Evolutionary conservation across 1,140 invertebrate species (phyloP).

Genomic region (Pseudomyrmex dendroicus): DNA sequence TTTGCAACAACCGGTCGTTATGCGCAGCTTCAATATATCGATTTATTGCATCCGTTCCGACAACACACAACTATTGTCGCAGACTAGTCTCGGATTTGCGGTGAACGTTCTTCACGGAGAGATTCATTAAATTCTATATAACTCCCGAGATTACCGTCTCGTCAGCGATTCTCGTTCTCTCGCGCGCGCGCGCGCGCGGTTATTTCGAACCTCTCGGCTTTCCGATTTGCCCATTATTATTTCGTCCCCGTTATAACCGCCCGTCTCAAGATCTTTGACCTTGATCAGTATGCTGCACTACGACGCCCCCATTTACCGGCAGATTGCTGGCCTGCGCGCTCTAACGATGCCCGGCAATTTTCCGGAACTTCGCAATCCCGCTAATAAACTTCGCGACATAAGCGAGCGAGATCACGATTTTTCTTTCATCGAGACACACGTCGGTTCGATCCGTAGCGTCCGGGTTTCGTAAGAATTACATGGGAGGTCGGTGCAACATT

Average conservation of each 20-base stretch:
- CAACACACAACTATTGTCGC: slow-evolving; percentile 18
- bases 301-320: slow-evolving; percentile 64
- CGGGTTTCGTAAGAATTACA: slow-evolving; percentile 62
- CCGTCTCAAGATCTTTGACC: slow-evolving; percentile 61
- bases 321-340: slow-evolving; percentile 61
- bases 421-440: slow-evolving; percentile 61
- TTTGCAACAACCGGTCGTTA: background rate
- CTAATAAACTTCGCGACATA: slow-evolving; percentile 65
- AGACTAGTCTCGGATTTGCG: slow-evolving; percentile 3
- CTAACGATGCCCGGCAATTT: slow-evolving; percentile 63
- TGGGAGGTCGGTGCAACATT: slow-evolving; percentile 15
- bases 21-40: slow-evolving; percentile 20
- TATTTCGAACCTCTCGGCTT: background rate
- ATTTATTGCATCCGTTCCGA: slow-evolving; percentile 39
- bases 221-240: slow-evolving; percentile 48
- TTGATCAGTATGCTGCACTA: slow-evolving; percentile 66
- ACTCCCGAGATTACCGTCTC: slow-evolving; percentile 15
- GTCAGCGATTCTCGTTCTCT: slow-evolving; percentile 23
- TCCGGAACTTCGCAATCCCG: slow-evolving; percentile 57
- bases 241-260: slow-evolving; percentile 44
- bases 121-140: slow-evolving; percentile 46
- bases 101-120: background rate
- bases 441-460: slow-evolving; percentile 49
- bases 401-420: slow-evolving; percentile 63
- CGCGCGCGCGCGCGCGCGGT: background rate